A percentile compares a stretch with the other conserved stretches of the same genome.
Conservation (phyloP, 1,140 invertebrate genomes). For the Tyrophagus putrescentiae region DNA sequence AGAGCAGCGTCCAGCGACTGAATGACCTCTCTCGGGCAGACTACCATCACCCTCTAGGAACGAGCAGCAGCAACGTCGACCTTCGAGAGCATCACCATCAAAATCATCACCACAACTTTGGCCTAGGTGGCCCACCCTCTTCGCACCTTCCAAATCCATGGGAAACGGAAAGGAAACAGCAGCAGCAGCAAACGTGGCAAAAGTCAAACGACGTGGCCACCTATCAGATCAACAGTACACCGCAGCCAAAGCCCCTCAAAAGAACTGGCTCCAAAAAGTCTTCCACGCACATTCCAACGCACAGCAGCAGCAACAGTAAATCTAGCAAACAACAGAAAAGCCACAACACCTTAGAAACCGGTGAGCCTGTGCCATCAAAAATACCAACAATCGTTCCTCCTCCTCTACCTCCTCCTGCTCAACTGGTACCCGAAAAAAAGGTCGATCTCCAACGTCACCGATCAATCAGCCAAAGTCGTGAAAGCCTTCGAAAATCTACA, state of each 20-base stretch:
- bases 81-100: background rate
- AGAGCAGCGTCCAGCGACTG: slow-evolving; percentile 1
- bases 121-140: slow-evolving; percentile 41
- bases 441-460: too few relatives aligned
- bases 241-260: too few relatives aligned
- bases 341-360: too few relatives aligned
- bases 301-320: too few relatives aligned
- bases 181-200: background rate
- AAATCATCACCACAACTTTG: slow-evolving; percentile 34
- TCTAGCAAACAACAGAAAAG: too few relatives aligned
- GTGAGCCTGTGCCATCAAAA: background rate
- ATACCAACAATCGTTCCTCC: background rate
- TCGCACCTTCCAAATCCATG: background rate
- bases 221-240: too few relatives aligned
- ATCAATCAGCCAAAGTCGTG: background rate
- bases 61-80: background rate
- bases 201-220: too few relatives aligned
- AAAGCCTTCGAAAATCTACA: too few relatives aligned
- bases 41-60: background rate
- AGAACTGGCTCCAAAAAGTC: too few relatives aligned
- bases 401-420: background rate
- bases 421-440: too few relatives aligned
- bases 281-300: too few relatives aligned
- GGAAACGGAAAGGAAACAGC: background rate
- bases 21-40: background rate